Evolutionary conservation across 2,797 vertebrate species (phyloP), one percentile per base, ranked within the genome.

Genomic region (Gymnoscopelus microlampas): DNA sequence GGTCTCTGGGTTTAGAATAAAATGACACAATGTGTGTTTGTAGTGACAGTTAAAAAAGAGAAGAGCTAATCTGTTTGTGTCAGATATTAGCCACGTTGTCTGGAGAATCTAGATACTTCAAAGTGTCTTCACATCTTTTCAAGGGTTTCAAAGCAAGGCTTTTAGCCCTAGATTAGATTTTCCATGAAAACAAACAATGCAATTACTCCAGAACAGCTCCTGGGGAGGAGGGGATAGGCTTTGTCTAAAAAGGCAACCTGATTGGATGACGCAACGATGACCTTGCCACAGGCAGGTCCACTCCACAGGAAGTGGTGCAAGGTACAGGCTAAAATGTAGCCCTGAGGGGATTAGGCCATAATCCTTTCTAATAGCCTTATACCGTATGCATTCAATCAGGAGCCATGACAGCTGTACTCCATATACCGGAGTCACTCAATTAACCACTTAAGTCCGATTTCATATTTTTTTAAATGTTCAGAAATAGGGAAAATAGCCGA

Each of bases 311-410:
- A 87, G 83, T 90, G 84, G 90, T 85, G 87, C 84, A 84, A 87
- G 26, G 50, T 60, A 57, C 47, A 23, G 53, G 71, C 67, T 80
- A 74, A 85, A 0, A 82, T 63, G 74, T 71, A 67, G 60, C 23
- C 9, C 73, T 77, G 77, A 74, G 56, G 71, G 79, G 88, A 90
- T 91, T 90, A 90, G 78, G 54, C 75, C 67, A 2, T 91, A 92
- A 92, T 90, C 91, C 57, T 7, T 2, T 19, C 79, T 88, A 90
- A 88, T 81, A 86, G 75, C 71, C 49, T 69, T 39, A 19, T 19
- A 44, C 77, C 87, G 79, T 84, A 85, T 85, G 86, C 80, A 85
- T 77, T 62, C 51, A 80, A 72, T 74, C 68, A 79, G 74, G 62
- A 78, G 76, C 79, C 79, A 80, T 77, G 84, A 80, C 74, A 66